Evolutionary conservation across 2,113 vertebrate genomes (phyloP).

Genomic region (Trogon melanurus): DNA sequence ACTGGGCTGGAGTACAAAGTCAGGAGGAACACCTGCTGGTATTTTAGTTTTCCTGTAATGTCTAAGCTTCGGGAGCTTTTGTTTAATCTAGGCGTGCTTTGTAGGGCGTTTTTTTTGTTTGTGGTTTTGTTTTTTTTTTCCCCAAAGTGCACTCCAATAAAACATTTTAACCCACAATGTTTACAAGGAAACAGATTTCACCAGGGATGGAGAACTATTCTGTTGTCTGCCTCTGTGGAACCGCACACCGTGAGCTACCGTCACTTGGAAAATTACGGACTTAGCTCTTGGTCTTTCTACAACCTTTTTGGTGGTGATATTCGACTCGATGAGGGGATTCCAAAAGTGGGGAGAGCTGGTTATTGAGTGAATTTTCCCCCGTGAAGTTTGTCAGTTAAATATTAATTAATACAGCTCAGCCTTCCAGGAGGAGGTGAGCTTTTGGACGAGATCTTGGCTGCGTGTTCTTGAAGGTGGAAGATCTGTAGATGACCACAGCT

Average conservation of each 20-base stretch:
- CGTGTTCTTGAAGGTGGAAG: background rate
- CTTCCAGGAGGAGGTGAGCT: background rate
- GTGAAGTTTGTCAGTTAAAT: slow-evolving; percentile 20
- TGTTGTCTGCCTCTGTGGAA: background rate
- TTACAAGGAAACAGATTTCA: background rate
- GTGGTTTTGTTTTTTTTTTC: background rate
- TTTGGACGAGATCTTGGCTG: background rate
- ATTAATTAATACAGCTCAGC: slow-evolving; percentile 22
- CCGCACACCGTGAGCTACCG: background rate
- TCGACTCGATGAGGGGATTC: slow-evolving; percentile 4
- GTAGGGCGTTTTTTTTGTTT: background rate
- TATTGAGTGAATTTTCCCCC: slow-evolving; percentile 36
- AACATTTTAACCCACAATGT: background rate
- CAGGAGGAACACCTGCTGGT: slow-evolving; percentile 25
- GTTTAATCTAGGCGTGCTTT: background rate
- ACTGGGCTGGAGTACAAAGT: slow-evolving; percentile 28
- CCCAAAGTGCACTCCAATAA: background rate
- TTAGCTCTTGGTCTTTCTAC: background rate
- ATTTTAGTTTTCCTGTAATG: slow-evolving; percentile 42
- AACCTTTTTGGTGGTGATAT: background rate
- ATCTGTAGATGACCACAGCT: background rate
- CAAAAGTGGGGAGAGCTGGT: background rate
- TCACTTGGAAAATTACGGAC: background rate
- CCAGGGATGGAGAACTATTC: background rate
- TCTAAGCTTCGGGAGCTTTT: slow-evolving; percentile 11